Conservation (phyloP, 2,113 vertebrate species). For the Heliornis fulica region DNA sequence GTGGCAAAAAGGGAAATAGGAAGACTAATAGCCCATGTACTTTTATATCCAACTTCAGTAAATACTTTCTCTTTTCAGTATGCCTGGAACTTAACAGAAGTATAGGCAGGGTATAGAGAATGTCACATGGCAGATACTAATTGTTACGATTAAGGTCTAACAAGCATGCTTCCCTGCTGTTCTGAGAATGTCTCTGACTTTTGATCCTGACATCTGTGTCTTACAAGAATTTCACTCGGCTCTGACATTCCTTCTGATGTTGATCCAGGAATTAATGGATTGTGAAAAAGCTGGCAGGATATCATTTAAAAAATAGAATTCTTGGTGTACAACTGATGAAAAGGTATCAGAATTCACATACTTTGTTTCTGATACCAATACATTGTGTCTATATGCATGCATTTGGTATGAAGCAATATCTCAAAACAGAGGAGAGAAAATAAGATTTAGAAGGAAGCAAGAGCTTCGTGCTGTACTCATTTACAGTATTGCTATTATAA, state of each 20-base stretch:
- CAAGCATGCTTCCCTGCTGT: slow-evolving; percentile 84
- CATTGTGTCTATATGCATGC: neutral
- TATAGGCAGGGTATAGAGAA: slow-evolving; percentile 62
- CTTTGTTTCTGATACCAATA: slow-evolving; percentile 69
- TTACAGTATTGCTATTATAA: neutral
- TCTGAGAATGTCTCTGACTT: slow-evolving; percentile 93
- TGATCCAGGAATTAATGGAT: slow-evolving; percentile 92
- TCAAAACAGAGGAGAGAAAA: slow-evolving; percentile 3
- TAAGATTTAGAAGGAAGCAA: neutral
- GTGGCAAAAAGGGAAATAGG: neutral
- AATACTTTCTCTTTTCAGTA: slow-evolving; percentile 64
- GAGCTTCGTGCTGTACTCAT: neutral
- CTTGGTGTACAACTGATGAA: slow-evolving; percentile 77
- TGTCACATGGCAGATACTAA: slow-evolving; percentile 89
- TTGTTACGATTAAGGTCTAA: slow-evolving; percentile 89
- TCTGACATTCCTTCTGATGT: slow-evolving; percentile 93
- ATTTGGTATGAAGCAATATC: neutral
- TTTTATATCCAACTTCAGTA: slow-evolving; percentile 59
- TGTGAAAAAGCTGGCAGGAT: slow-evolving; percentile 94
- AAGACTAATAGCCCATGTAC: neutral
- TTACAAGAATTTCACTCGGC: slow-evolving; percentile 94
- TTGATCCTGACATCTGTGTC: slow-evolving; percentile 99
- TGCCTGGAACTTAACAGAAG: slow-evolving; percentile 70
- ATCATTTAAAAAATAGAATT: slow-evolving; percentile 87
- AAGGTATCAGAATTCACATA: slow-evolving; percentile 77